These are phyloP conservation scores for Synanthedon vespiformis DNA, from an alignment of 2,888 invertebrate species.

Conservation along the genomic window DNA sequence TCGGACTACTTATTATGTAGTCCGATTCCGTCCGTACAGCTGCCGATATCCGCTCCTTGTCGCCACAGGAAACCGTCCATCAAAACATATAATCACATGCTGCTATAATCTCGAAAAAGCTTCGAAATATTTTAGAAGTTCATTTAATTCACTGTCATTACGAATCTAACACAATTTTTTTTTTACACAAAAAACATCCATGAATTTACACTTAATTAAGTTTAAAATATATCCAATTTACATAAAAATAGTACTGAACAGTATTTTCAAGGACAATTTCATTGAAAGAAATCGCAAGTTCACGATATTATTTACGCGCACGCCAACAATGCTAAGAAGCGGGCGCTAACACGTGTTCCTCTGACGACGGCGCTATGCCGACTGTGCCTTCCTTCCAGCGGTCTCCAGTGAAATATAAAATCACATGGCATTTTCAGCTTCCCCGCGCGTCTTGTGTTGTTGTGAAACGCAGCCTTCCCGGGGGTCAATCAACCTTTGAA, in stretches of 20 bases:
- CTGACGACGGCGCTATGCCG: slow-evolving; percentile 32
- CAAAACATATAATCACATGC: slow-evolving; percentile 23
- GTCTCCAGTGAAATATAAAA: slow-evolving; percentile 38
- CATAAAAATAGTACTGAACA: not conserved
- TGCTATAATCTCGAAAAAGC: too few relatives aligned
- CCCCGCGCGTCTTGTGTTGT: slow-evolving; percentile 23
- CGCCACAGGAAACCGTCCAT: slow-evolving; percentile 39
- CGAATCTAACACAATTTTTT: too few relatives aligned
- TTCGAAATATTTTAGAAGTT: too few relatives aligned
- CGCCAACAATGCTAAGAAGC: slow-evolving; percentile 10
- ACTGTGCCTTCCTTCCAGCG: slow-evolving; percentile 31
- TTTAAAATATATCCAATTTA: too few relatives aligned
- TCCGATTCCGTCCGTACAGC: slow-evolving; percentile 10
- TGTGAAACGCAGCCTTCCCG: slow-evolving; percentile 38
- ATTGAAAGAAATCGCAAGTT: not conserved
- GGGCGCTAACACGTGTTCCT: slow-evolving; percentile 17
- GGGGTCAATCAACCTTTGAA: slow-evolving; percentile 50
- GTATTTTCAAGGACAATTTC: not conserved
- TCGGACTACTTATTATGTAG: slow-evolving; percentile 32
- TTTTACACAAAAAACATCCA: too few relatives aligned
- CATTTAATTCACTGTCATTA: too few relatives aligned
- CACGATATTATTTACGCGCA: slow-evolving; percentile 59
- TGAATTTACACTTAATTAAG: too few relatives aligned
- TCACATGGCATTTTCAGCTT: slow-evolving; percentile 37
- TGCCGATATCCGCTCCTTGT: slow-evolving; percentile 35